Evolutionary conservation across 2,888 invertebrate genomes (phyloP).

Genomic region (Ditylenchus weischeri): DNA sequence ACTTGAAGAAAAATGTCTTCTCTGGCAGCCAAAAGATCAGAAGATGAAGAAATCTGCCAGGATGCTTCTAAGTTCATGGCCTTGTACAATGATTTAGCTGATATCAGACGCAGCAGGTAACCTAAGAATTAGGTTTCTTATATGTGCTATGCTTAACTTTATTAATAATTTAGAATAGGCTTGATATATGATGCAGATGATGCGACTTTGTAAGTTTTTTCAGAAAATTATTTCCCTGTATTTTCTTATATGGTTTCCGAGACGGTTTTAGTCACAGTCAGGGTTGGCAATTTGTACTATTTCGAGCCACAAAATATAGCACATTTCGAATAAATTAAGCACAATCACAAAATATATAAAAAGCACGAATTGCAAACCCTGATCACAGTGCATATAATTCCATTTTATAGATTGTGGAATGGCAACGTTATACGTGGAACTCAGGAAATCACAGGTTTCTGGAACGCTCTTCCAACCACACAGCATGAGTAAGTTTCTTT

Average conservation of each 20-base stretch:
- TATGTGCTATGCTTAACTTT: background rate
- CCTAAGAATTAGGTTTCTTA: background rate
- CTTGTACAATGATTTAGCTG: constrained; percentile 25
- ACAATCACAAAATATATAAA: too few relatives aligned
- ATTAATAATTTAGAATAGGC: constrained; percentile 1
- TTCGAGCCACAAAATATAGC: too few relatives aligned
- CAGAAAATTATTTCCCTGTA: too few relatives aligned
- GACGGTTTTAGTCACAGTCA: too few relatives aligned
- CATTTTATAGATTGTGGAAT: constrained; percentile 28
- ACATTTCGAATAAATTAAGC: too few relatives aligned
- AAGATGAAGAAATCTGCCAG: constrained; percentile 24
- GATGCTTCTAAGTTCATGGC: constrained; percentile 24
- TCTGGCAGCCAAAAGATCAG: constrained; percentile 11
- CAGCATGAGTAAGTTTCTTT: constrained; percentile 28
- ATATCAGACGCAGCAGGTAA: constrained; percentile 13
- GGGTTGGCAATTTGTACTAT: too few relatives aligned
- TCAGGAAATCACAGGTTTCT: constrained; percentile 26
- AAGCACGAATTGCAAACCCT: too few relatives aligned
- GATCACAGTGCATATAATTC: too few relatives aligned
- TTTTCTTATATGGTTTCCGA: too few relatives aligned
- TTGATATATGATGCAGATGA: constrained; percentile 13
- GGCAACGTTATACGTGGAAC: constrained; percentile 29
- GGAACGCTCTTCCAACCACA: constrained; percentile 31
- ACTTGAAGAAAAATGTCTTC: constrained; percentile 15
- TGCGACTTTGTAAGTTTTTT: constrained; percentile 13